Base-by-base conservation (phyloP, 2,113 vertebrate genomes). In the Motacilla alba region DNA sequence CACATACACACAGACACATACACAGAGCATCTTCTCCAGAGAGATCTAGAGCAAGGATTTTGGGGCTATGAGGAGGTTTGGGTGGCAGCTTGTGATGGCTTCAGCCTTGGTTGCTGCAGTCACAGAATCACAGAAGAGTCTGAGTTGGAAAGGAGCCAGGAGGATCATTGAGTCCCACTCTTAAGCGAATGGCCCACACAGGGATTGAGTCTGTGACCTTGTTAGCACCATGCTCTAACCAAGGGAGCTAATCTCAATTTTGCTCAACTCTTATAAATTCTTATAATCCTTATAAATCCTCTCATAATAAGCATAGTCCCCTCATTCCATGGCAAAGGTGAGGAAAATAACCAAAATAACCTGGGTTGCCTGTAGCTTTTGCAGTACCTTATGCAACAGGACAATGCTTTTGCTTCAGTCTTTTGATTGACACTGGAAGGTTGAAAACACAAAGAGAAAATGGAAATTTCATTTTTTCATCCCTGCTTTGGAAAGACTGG, bases 1-100 rank as follows among this genome's bases (percentile, higher is more conserved):
- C 10, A 24, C 17, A 8, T 7, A 24, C 27, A 27, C 21, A 41
- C 21, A 9, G 11, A 43, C 15, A 10, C 9, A 27, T 24, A 50
- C 13, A n/a, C 13, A 23, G 4, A 49, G 15, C 0, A 0, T 59
- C 35, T 88, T 64, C 49, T 78, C 52, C 28, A 22, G 59, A 77
- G 15, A 49, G 50, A 70, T 18, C 3, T 46, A 23, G 11, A 15
- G 15, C 5, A 2, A 76, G 46, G 55, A 83, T 73, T 52, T 55
- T 1, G 28, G 56, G 62, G 5, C 31, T 60, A 16, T 31, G 31
- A 49, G 15, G 10, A 80, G 16, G 20, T 50, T 60, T 70, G 31
- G 33, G 52, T 15, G 12, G 17, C 46, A 67, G 30, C 17, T 49
- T 55, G 37, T 52, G 50, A 28, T 28, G 44, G 11, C 41, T 91